Percentiles rank a stretch among this genome's conserved stretches.
Conservation (phyloP, 2,797 vertebrate genomes). For the Peromyscus eremicus region DNA sequence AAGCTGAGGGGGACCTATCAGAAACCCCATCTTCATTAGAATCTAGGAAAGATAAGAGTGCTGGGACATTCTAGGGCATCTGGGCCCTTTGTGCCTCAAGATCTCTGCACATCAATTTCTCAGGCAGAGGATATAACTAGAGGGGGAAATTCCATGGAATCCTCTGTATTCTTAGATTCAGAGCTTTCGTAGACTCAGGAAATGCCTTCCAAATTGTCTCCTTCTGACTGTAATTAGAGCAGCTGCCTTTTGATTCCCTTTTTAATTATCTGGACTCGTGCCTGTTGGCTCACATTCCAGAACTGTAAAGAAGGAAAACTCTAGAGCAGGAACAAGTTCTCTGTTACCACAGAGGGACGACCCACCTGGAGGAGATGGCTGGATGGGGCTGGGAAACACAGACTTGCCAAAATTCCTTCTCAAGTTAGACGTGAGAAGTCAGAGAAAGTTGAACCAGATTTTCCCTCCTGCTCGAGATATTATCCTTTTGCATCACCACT, state of each 20-base stretch:
- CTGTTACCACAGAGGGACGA: neutral
- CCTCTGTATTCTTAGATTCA: constrained; percentile 55
- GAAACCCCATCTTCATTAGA: neutral
- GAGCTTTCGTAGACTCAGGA: constrained; percentile 66
- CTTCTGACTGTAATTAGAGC: constrained; percentile 57
- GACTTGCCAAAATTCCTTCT: constrained; percentile 30
- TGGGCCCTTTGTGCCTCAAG: constrained; percentile 23
- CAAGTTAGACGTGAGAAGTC: neutral
- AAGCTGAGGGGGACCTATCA: neutral
- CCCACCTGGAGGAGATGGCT: neutral
- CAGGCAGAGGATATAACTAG: neutral
- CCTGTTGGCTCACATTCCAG: neutral
- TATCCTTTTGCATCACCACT: neutral
- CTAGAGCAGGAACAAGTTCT: neutral
- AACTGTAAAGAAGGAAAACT: neutral
- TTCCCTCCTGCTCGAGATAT: neutral
- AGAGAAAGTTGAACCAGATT: neutral
- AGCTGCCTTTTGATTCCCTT: constrained; percentile 40
- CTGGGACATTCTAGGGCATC: neutral
- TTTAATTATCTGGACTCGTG: constrained; percentile 10
- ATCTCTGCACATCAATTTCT: neutral
- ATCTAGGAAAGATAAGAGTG: neutral
- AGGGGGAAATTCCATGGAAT: constrained; percentile 71
- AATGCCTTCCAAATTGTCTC: constrained; percentile 73
- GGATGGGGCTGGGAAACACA: neutral